These are phyloP conservation scores for Pseudochromis fuscus DNA, from an alignment of 2,797 vertebrate species.

Conservation along the genomic window DNA sequence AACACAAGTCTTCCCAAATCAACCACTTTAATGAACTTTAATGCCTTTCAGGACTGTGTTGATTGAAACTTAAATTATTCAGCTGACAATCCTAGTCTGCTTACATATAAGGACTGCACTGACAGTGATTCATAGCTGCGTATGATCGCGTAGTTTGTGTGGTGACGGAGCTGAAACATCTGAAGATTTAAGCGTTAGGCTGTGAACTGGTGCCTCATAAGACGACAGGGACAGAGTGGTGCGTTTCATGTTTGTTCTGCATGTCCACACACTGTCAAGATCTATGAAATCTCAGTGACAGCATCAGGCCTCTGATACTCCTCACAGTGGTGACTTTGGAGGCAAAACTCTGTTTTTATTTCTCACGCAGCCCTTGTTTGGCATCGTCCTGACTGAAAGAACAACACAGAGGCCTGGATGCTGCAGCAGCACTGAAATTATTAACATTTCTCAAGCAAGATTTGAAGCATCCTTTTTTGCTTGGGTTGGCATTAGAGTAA, in stretches of 20 bases:
- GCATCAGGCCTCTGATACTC: conserved; percentile 36
- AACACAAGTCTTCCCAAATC: background rate
- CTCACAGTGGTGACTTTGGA: conserved; percentile 17
- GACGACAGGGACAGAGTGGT: conserved; percentile 2
- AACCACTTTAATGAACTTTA: background rate
- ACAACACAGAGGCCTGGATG: conserved; percentile 4
- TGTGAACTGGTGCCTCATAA: conserved; percentile 43
- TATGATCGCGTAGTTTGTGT: conserved; percentile 35
- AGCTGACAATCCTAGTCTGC: background rate
- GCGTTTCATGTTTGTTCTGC: conserved; percentile 33
- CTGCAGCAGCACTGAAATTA: conserved; percentile 32
- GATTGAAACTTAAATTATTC: background rate
- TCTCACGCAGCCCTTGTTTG: conserved; percentile 18
- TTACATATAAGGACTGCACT: conserved; percentile 2
- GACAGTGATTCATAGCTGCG: conserved; percentile 15
- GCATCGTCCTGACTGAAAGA: background rate
- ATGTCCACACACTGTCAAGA: conserved; percentile 42
- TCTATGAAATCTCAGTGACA: conserved; percentile 31
- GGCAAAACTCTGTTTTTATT: conserved; percentile 30
- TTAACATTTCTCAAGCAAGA: conserved; percentile 28
- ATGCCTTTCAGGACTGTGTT: background rate
- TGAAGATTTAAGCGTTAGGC: conserved; percentile 31
- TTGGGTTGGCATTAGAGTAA: conserved; percentile 51
- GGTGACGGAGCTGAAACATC: conserved; percentile 44
- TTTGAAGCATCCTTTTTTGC: conserved; percentile 46